These are phyloP conservation scores for Petrocephalus microphthalmus DNA, from an alignment of 2,113 vertebrate species.

Conservation along the genomic window DNA sequence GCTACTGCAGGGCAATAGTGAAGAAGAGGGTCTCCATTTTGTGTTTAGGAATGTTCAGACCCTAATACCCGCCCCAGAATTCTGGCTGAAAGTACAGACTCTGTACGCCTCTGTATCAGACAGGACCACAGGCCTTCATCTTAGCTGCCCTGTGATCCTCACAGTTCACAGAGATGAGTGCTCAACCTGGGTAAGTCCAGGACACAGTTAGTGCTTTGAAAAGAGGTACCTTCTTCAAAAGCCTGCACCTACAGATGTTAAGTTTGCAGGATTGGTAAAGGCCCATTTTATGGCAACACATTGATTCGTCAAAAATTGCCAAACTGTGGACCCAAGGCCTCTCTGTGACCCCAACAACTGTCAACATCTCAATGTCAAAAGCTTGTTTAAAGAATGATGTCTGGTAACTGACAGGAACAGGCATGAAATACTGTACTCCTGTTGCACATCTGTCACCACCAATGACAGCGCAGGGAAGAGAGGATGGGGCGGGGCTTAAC, in stretches of 20 bases:
- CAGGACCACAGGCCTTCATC: not conserved
- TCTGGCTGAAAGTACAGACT: not conserved
- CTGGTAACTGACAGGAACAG: not conserved
- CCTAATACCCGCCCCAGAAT: not conserved
- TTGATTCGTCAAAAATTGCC: not conserved
- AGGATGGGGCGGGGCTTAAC: not conserved
- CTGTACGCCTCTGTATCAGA: not conserved
- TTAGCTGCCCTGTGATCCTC: not conserved
- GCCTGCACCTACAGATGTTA: not conserved
- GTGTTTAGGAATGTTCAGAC: not conserved
- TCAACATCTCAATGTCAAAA: not conserved
- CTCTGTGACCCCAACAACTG: not conserved
- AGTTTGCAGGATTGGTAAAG: not conserved
- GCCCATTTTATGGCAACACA: not conserved
- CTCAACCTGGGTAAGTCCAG: not conserved
- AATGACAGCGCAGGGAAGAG: not conserved
- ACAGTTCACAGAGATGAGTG: not conserved
- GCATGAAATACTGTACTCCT: not conserved
- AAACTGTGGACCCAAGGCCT: not conserved
- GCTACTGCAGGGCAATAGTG: not conserved
- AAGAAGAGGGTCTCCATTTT: not conserved
- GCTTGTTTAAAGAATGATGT: not conserved
- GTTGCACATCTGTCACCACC: not conserved
- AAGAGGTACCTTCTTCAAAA: not conserved
- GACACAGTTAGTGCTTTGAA: not conserved